Base-by-base conservation (phyloP, 1,140 invertebrate genomes). In the Marisa cornuarietis region DNA sequence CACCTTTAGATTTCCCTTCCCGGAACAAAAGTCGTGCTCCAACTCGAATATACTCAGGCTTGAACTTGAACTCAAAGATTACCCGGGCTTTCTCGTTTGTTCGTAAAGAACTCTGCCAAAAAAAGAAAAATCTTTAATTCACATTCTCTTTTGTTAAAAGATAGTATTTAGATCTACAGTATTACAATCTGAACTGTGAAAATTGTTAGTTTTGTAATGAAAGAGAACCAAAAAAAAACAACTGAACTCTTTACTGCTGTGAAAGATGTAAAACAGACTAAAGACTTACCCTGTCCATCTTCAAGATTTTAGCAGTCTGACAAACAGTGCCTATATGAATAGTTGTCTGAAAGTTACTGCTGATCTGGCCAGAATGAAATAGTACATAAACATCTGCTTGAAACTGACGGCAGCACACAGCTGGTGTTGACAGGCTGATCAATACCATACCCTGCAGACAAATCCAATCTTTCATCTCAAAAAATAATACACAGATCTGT, bases 251-350 rank as follows among this genome's bases (percentile, higher is more conserved):
- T 0, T 58, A 4, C 31, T 42, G 31, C 31, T 58, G 11, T 58
- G 11, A 42, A 58, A 58, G 4, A 58, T 58, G 16, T 58, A 58
- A 58, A 58, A 58, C 11, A 58, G 54, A 58, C 9, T 1, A 58
- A 58, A 58, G 31, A 77, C 82, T 76, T 82, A 91, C 90, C 85
- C 89, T 90, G 58, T 89, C 83, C 76, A 91, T 91, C 54, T 86
- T 79, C 20, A 85, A 94, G 31, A 98, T 94, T 31, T 87, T 88
- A 26, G 96, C 97, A 0, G 97, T 99, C 91, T 99, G 98, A 16
- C 97, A 92, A 22, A 99, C 95, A 88, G 97, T 99, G 3, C 96
- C 97, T 79, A 99, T 95, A 88, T 99, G 96, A 6, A 99, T 94
- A 0, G 97, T 98, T 49, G 96, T 95, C 93, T 99, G 96, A 91